A percentile compares a stretch with the other conserved stretches of the same genome.
Evolutionary conservation across 2,888 invertebrate species (phyloP).

Genomic region (Athripsodes cinereus): DNA sequence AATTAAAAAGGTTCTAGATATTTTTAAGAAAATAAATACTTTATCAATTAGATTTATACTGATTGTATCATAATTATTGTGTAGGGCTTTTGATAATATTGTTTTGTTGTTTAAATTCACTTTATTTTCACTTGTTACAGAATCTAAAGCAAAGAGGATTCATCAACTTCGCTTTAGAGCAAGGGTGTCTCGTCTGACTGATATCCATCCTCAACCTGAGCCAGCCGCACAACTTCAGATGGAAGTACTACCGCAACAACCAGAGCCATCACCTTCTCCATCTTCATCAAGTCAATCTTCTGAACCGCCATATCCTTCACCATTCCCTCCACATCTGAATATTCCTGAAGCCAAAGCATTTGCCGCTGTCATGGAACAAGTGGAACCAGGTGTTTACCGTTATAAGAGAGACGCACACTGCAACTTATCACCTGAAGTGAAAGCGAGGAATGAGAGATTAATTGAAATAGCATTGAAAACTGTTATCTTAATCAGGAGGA

Average conservation of each 20-base stretch:
- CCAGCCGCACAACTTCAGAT: neutral
- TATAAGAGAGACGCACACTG: neutral
- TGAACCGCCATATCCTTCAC: neutral
- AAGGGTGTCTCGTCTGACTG: neutral
- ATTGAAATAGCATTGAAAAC: constrained; percentile 59
- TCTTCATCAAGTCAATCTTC: neutral
- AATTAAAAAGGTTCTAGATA: too few relatives aligned
- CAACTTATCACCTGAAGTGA: constrained; percentile 28
- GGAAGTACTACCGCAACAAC: neutral
- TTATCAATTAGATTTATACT: neutral
- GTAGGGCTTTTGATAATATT: too few relatives aligned
- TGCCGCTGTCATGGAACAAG: neutral
- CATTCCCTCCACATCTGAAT: neutral
- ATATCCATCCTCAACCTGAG: neutral
- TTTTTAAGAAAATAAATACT: too few relatives aligned
- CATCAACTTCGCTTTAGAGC: constrained; percentile 15
- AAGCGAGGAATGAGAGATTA: constrained; percentile 40
- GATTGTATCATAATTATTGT: too few relatives aligned
- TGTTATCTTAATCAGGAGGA: constrained; percentile 55
- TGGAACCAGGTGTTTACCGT: neutral
- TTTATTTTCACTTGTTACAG: constrained; percentile 7
- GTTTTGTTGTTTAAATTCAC: neutral
- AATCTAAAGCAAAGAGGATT: constrained; percentile 5
- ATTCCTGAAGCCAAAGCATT: neutral
- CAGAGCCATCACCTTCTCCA: constrained; percentile 6